phyloP scores from a whole-genome alignment of 2,888 invertebrate genomes.

The Zygothrica quintamaculata region DNA sequence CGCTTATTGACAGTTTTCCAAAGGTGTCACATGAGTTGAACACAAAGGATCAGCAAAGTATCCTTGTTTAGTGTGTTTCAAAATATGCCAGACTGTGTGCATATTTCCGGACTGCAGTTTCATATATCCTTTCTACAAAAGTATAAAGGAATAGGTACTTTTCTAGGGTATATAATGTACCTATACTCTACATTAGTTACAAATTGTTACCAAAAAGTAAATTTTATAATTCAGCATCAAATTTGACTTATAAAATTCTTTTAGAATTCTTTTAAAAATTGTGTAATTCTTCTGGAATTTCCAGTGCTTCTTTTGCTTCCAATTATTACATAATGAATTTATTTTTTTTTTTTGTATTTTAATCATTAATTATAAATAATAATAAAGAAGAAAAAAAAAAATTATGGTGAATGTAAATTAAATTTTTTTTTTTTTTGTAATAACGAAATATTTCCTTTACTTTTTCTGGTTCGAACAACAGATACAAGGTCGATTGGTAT shows the following conservation, averaged over 20 bases:
- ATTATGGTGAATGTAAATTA: constrained; percentile 37
- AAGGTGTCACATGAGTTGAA: constrained; percentile 61
- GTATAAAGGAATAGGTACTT: not conserved
- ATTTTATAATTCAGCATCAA: no score
- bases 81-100: constrained; percentile 36
- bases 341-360: constrained; percentile 3
- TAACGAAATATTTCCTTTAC: not conserved
- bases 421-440: not conserved
- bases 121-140: constrained; percentile 12
- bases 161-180: not conserved
- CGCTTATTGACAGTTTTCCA: constrained; percentile 73
- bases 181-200: no score
- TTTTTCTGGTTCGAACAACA: no score
- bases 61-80: constrained; percentile 27
- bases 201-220: no score
- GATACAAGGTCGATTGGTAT: no score
- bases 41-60: constrained; percentile 45
- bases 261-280: no score
- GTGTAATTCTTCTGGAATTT: no score
- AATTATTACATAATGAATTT: constrained; percentile 23
- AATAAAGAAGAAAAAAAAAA: no score
- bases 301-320: not conserved
- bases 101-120: constrained; percentile 51
- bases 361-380: constrained; percentile 50
- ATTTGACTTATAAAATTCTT: no score